Evolutionary conservation across 2,113 vertebrate species (phyloP).

Genomic region (Semicossyphus pulcher): DNA sequence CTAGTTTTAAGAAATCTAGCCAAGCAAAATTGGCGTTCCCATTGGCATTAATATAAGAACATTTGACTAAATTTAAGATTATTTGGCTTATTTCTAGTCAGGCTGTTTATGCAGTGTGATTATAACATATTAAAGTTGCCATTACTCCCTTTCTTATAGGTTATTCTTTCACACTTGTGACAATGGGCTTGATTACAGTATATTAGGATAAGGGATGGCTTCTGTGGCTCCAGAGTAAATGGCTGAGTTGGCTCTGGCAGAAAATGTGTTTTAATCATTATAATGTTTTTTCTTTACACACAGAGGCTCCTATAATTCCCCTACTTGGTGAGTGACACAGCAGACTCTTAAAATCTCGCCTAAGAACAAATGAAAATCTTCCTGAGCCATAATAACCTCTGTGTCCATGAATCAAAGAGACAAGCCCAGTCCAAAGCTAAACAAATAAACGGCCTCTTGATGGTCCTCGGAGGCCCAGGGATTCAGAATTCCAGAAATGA

Average conservation of each 20-base stretch:
- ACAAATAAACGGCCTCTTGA: conserved; percentile 62
- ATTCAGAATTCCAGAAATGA: conserved; percentile 75
- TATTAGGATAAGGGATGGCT: neutral
- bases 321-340: neutral
- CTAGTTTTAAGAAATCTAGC: too few relatives aligned
- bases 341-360: neutral
- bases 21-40: too few relatives aligned
- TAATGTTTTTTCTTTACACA: neutral
- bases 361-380: conserved; percentile 9
- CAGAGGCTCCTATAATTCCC: neutral
- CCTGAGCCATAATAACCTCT: neutral
- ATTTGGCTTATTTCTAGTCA: too few relatives aligned
- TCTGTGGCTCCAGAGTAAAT: neutral
- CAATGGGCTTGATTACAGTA: neutral
- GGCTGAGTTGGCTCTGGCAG: neutral
- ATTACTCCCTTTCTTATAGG: neutral
- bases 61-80: too few relatives aligned
- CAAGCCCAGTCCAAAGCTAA: conserved; percentile 50
- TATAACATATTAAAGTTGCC: neutral
- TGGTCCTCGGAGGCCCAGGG: conserved; percentile 60
- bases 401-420: conserved; percentile 51
- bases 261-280: neutral
- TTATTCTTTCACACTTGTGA: neutral
- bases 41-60: too few relatives aligned
- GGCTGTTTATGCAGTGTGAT: neutral